Evolutionary conservation across 2,113 vertebrate species (phyloP), one percentile per base, ranked within the genome.

Genomic region (Xiphorhynchus elegans): DNA sequence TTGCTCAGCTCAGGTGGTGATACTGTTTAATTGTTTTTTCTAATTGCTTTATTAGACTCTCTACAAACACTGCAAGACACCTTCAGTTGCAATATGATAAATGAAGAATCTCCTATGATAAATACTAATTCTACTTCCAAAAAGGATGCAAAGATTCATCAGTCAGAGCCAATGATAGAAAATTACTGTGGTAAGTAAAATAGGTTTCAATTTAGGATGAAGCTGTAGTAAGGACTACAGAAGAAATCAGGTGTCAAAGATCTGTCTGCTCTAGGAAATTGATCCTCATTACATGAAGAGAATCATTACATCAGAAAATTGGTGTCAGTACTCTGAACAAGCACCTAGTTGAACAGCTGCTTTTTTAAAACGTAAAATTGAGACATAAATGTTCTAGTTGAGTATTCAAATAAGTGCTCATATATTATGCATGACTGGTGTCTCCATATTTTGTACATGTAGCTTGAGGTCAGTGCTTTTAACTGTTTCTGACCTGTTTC

Each of bases 151-250:
- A 68, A 87, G 53, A 42, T 87, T 56, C 15, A 46, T 25, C 49
- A 90, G 46, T 77, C 69, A 29, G 91, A 95, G 13, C 49, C 67
- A 49, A 11, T 46, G 23, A 21, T 31, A 50, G 84, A 77, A 92
- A 73, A 69, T 58, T 21, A 17, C 24, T 33, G 23, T 87, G 93
- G 97, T 97, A 75, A 89, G 91, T 79, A 37, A 91, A 90, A 62
- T 16, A 47, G 19, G 14, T 59, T 81, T 95, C 37, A 69, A 42
- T 60, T 49, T 20, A 84, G 70, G 25, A 29, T 42, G n/a, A 59
- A 84, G 11, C 28, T 92, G 17, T 86, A 69, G 10, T 33, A 79
- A 42, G 13, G 13, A 10, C 52, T 85, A 17, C 44, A 33, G 35
- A 69, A 84, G 75, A 66, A 59, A 13, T 5, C 0, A 18, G 0